A percentile compares a stretch with the other conserved stretches of the same genome.
Evolutionary conservation across 2,113 vertebrate genomes (phyloP).

Genomic region (Calonectris borealis): DNA sequence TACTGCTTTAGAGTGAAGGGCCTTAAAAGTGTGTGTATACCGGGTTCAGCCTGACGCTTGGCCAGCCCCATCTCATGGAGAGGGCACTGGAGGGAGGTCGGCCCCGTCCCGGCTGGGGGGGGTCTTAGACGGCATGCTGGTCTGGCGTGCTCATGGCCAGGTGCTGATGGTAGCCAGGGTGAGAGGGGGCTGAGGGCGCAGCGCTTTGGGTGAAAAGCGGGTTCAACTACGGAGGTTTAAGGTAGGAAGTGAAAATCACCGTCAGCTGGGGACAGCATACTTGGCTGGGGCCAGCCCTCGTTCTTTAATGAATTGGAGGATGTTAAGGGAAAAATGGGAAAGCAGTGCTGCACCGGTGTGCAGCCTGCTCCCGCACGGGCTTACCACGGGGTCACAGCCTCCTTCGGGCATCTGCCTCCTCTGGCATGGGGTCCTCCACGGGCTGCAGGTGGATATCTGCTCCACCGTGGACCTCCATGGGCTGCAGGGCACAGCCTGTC

Average conservation of each 20-base stretch:
- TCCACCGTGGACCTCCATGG: no score
- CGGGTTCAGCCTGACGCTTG: not conserved
- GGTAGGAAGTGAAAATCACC: not conserved
- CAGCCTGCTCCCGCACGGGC: no score
- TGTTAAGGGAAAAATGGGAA: not conserved
- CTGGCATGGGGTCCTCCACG: fast-evolving
- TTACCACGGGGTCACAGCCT: not conserved
- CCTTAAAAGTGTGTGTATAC: not conserved
- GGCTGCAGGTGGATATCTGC: not conserved
- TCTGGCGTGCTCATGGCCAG: not conserved
- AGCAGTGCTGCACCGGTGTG: not conserved
- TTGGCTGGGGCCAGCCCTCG: not conserved
- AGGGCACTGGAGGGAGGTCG: not conserved
- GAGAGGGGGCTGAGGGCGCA: not conserved
- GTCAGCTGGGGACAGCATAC: not conserved
- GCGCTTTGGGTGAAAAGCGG: not conserved
- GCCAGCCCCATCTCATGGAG: no score
- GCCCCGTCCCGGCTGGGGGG: fast-evolving
- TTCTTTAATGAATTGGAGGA: not conserved
- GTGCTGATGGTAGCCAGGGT: not conserved
- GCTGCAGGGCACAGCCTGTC: not conserved
- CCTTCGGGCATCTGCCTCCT: not conserved
- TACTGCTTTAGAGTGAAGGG: not conserved
- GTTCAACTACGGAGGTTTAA: not conserved
- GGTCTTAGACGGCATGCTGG: not conserved